These are phyloP conservation scores for Chloroceryle inda DNA, from an alignment of 2,797 vertebrate species.

Conservation along the genomic window DNA sequence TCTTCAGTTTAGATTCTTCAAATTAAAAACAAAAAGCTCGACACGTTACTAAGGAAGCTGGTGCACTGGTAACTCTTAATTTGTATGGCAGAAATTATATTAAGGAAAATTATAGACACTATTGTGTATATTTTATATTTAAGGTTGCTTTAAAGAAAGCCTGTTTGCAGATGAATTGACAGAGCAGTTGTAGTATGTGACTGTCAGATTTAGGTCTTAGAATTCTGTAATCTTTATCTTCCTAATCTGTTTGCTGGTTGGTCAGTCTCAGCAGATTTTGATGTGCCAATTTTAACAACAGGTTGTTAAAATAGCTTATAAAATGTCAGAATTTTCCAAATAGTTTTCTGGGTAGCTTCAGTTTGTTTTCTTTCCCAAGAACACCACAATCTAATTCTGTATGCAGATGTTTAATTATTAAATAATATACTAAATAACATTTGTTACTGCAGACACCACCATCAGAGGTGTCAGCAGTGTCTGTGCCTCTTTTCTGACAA, in stretches of 20 bases:
- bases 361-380: not conserved
- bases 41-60: not conserved
- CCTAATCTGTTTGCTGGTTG: not conserved
- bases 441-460: fast-evolving
- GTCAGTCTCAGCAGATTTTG: not conserved
- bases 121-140: not conserved
- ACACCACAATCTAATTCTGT: not conserved
- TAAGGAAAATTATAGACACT: not conserved
- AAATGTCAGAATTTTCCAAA: not conserved
- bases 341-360: not conserved
- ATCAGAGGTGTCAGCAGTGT: not conserved
- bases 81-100: not conserved
- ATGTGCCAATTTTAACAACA: not conserved
- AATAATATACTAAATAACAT: not conserved
- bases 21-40: not conserved
- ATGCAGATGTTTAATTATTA: not conserved
- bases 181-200: not conserved
- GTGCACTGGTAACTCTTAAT: not conserved
- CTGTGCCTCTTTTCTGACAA: not conserved
- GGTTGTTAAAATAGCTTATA: not conserved
- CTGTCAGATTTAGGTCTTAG: not conserved
- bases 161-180: not conserved
- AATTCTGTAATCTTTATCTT: not conserved
- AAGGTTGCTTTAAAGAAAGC: not conserved
- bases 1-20: not conserved